Evolutionary conservation across 2,113 vertebrate genomes (phyloP).

Genomic region (Pampusana beccarii): DNA sequence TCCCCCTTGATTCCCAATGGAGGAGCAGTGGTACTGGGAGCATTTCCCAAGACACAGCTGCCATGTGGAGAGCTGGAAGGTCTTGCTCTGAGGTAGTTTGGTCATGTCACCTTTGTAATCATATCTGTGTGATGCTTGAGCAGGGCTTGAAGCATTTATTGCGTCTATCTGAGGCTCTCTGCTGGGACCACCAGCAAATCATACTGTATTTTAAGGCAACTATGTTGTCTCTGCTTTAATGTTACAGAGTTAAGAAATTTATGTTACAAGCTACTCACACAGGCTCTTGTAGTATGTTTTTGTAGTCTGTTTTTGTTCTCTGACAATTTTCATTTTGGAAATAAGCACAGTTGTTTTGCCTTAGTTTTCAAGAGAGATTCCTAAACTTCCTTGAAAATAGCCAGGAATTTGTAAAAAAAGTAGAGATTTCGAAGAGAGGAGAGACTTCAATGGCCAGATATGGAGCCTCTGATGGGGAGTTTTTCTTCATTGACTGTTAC

Average conservation of each 20-base stretch:
- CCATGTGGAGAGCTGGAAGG: fast-evolving
- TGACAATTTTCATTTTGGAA: background rate
- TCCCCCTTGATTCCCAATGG: background rate
- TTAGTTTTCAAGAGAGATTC: background rate
- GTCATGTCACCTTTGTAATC: background rate
- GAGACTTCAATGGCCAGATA: background rate
- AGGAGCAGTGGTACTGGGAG: background rate
- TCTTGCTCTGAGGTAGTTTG: background rate
- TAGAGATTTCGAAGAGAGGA: background rate
- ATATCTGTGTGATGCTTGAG: background rate
- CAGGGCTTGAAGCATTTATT: background rate
- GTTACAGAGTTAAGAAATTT: background rate
- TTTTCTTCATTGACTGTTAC: background rate
- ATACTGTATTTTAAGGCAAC: background rate
- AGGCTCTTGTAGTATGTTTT: background rate
- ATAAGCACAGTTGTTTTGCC: background rate
- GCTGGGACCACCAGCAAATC: background rate
- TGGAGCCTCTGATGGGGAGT: fast-evolving
- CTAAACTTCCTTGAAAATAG: background rate
- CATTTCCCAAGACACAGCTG: fast-evolving
- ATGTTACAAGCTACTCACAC: fast-evolving
- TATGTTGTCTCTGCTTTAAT: background rate
- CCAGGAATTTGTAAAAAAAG: background rate
- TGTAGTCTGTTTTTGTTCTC: background rate
- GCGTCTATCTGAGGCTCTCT: background rate